Evolutionary conservation across 1,140 invertebrate species (phyloP).

Genomic region (Neomicropteryx cornuta): DNA sequence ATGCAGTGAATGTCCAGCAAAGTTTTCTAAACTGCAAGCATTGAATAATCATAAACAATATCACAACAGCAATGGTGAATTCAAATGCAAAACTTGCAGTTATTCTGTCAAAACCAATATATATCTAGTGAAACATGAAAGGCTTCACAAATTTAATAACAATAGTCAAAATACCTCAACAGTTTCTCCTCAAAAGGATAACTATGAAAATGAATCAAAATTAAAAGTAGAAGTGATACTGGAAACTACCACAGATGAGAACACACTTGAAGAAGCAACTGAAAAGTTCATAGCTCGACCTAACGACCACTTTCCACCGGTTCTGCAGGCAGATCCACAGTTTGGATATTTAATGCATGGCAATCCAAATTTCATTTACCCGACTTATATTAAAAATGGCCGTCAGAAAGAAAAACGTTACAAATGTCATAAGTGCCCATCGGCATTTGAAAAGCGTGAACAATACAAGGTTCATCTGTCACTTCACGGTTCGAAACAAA

Average conservation of each 20-base stretch:
- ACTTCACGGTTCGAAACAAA: constrained; percentile 72
- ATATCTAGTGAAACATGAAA: constrained; percentile 63
- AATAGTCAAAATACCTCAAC: neutral
- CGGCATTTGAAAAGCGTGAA: constrained; percentile 75
- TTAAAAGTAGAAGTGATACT: no score
- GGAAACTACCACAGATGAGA: no score
- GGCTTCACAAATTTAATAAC: constrained; percentile 29
- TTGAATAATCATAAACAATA: constrained; percentile 62
- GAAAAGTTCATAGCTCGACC: constrained; percentile 37
- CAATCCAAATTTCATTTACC: constrained; percentile 67
- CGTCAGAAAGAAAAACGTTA: constrained; percentile 65
- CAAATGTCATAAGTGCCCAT: constrained; percentile 79
- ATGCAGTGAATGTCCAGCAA: constrained; percentile 56
- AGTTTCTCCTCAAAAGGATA: no score
- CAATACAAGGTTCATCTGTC: constrained; percentile 76
- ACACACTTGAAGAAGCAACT: no score
- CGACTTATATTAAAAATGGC: constrained; percentile 62
- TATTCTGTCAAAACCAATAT: constrained; percentile 70
- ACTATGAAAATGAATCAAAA: no score
- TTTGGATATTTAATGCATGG: constrained; percentile 56
- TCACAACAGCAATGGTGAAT: constrained; percentile 54
- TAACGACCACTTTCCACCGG: constrained; percentile 36
- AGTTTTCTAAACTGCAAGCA: constrained; percentile 56
- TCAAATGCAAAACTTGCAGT: constrained; percentile 72
- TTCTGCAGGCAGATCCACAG: constrained; percentile 47